Evolutionary conservation across 2,888 invertebrate species (phyloP).

Genomic region (Leptopilina drosophilae): DNA sequence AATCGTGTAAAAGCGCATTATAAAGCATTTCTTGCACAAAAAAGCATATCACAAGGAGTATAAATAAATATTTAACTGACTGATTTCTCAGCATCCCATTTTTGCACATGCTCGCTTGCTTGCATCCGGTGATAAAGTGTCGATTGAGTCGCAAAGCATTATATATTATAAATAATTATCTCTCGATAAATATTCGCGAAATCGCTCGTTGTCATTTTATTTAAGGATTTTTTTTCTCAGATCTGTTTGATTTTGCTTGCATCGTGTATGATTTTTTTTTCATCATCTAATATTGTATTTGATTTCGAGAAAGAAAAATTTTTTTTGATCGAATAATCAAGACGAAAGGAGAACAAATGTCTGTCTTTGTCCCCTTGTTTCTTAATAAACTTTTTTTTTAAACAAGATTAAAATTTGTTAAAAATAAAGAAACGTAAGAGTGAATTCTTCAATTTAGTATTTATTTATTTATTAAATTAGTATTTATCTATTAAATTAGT

Average conservation of each 20-base stretch:
- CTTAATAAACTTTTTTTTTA: too few species aligned
- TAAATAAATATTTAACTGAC: conserved; percentile 48
- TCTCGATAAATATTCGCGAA: not conserved
- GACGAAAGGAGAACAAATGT: not conserved
- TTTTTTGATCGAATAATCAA: too few species aligned
- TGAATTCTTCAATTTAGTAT: too few species aligned
- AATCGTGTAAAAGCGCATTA: conserved; percentile 45
- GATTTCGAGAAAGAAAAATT: too few species aligned
- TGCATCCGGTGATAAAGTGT: conserved; percentile 55
- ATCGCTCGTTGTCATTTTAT: conserved; percentile 40
- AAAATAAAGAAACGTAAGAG: too few species aligned
- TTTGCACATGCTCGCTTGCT: conserved; percentile 64
- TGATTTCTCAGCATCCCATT: conserved; percentile 55
- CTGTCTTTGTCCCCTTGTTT: too few species aligned
- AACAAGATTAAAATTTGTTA: too few species aligned
- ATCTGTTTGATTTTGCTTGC: conserved; percentile 53
- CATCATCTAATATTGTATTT: conserved; percentile 45
- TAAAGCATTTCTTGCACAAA: conserved; percentile 48
- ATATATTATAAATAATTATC: not conserved
- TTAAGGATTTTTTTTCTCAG: conserved; percentile 38
- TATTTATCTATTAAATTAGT: too few species aligned
- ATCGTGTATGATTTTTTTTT: conserved; percentile 64
- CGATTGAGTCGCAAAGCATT: conserved; percentile 14
- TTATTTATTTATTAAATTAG: too few species aligned
- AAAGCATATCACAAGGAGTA: conserved; percentile 45